Percentiles rank a stretch among this genome's conserved stretches.
Evolutionary conservation across 1,140 invertebrate species (phyloP).

Genomic region (Dolichoris vasculosae): DNA sequence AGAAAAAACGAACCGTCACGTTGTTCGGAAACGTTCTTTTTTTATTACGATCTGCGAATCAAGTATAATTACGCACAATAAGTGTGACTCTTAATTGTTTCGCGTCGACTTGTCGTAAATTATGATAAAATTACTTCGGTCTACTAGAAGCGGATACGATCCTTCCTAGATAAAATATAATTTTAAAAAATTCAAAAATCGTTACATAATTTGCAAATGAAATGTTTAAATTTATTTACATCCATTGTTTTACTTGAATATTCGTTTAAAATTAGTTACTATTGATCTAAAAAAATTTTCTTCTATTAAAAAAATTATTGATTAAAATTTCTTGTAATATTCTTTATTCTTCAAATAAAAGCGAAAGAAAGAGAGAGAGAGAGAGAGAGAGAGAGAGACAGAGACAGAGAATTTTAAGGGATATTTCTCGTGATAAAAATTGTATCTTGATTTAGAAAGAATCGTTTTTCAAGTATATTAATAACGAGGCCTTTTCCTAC

Average conservation of each 20-base stretch:
- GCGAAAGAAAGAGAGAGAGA: no score
- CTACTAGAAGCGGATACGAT: not conserved
- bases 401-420: not conserved
- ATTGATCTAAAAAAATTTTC: not conserved
- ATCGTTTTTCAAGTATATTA: not conserved
- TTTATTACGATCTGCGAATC: not conserved
- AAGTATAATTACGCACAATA: not conserved
- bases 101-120: not conserved
- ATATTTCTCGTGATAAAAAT: not conserved
- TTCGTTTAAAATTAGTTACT: not conserved
- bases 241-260: not conserved
- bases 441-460: not conserved
- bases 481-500: not conserved
- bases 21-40: not conserved
- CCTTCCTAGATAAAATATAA: not conserved
- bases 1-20: not conserved
- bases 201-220: not conserved
- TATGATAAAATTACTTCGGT: not conserved
- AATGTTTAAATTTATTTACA: not conserved
- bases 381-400: no score
- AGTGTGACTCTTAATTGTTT: not conserved
- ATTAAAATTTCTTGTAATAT: not conserved
- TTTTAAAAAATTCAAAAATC: not conserved
- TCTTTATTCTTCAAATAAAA: no score
- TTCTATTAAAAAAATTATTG: not conserved